These are phyloP conservation scores for Eupeodes latifasciatus DNA, from an alignment of 2,888 invertebrate genomes.

Conservation along the genomic window DNA sequence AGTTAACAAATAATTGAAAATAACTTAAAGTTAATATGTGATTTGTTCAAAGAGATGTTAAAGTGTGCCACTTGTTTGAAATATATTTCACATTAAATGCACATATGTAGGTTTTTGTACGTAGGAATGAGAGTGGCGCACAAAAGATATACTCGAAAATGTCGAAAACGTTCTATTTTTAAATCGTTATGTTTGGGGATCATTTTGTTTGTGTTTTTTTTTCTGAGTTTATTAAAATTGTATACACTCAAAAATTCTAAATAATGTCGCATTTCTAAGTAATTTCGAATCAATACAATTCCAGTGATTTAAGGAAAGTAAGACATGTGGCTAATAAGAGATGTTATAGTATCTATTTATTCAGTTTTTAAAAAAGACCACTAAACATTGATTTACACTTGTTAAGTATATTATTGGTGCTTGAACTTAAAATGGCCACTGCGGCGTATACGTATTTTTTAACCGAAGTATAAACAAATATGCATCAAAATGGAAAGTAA, in stretches of 20 bases:
- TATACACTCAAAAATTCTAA: not conserved
- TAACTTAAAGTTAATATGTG: not conserved
- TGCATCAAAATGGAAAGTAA: no score
- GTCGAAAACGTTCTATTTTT: constrained; percentile 56
- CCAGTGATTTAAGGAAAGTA: no score
- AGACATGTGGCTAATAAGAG: no score
- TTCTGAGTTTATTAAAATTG: not conserved
- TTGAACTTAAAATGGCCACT: no score
- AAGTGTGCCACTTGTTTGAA: constrained; percentile 36
- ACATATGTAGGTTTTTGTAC: not conserved
- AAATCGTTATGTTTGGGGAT: constrained; percentile 33
- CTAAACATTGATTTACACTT: no score
- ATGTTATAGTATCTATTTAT: no score
- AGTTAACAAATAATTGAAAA: not conserved
- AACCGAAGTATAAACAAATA: no score
- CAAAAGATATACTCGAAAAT: constrained; percentile 6
- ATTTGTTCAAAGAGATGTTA: not conserved
- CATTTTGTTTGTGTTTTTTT: constrained; percentile 36
- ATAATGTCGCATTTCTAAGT: not conserved
- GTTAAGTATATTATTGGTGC: no score
- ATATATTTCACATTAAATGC: constrained; percentile 30
- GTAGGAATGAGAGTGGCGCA: constrained; percentile 7
- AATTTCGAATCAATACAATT: not conserved
- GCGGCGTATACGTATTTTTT: no score
- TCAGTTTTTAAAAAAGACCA: no score